Evolutionary conservation across 2,888 invertebrate genomes (phyloP).

Genomic region (Drosophila bunnanda): DNA sequence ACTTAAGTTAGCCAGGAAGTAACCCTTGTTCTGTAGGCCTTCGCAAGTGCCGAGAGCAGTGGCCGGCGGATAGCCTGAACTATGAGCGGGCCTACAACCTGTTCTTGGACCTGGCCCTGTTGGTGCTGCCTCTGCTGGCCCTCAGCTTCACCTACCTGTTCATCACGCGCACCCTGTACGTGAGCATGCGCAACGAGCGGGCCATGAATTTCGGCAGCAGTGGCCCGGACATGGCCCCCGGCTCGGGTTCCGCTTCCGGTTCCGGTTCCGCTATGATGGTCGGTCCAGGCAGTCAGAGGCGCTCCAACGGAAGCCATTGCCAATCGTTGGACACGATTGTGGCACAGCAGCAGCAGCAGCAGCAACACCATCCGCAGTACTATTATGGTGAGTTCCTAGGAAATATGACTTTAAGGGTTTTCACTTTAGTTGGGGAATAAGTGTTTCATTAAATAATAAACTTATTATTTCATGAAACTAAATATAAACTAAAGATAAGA

Average conservation of each 20-base stretch:
- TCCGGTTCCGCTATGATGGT: not conserved
- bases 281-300: slow-evolving; percentile 23
- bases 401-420: too few species aligned
- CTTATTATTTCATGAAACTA: too few species aligned
- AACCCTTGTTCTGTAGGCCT: slow-evolving; percentile 84
- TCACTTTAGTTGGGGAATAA: too few species aligned
- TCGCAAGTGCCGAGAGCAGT: slow-evolving; percentile 87
- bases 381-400: slow-evolving; percentile 49
- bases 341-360: slow-evolving; percentile 58
- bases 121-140: slow-evolving; percentile 88
- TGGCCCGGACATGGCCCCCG: slow-evolving; percentile 51
- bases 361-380: slow-evolving; percentile 51
- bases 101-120: slow-evolving; percentile 87
- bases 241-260: slow-evolving; percentile 26
- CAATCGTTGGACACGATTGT: slow-evolving; percentile 46
- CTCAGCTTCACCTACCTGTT: slow-evolving; percentile 88
- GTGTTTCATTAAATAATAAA: too few species aligned
- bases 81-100: slow-evolving; percentile 88
- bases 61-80: slow-evolving; percentile 85
- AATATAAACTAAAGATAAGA: too few species aligned
- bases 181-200: slow-evolving; percentile 84
- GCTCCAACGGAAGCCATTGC: slow-evolving; percentile 39
- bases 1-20: too few species aligned
- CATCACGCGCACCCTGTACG: slow-evolving; percentile 85
- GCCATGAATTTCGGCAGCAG: slow-evolving; percentile 73